Conservation (phyloP, 2,797 vertebrate genomes). For the Enteromius viviparus region DNA sequence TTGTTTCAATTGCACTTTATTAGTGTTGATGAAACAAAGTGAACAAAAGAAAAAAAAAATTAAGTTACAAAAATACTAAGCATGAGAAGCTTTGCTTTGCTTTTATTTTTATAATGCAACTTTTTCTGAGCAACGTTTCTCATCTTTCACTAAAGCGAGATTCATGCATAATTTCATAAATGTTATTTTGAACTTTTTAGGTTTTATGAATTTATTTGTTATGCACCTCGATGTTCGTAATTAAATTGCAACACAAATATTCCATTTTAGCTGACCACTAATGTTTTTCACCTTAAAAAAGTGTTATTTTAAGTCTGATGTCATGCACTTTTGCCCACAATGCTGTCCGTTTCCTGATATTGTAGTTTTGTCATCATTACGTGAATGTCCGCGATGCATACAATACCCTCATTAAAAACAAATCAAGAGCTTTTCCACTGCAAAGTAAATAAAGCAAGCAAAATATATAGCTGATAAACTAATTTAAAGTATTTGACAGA, state of each 20-base stretch:
- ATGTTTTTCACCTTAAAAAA: neutral
- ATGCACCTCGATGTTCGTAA: neutral
- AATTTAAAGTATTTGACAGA: slow-evolving; percentile 8
- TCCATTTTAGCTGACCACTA: neutral
- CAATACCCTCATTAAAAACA: neutral
- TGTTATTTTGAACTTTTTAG: neutral
- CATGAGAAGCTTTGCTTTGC: neutral
- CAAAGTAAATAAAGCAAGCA: neutral
- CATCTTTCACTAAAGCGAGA: neutral
- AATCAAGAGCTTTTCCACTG: neutral
- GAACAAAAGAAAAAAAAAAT: neutral
- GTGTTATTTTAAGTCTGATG: neutral
- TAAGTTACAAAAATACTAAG: neutral
- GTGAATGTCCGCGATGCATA: neutral
- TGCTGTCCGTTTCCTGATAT: neutral
- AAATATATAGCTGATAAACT: neutral
- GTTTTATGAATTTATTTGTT: neutral
- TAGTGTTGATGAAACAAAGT: neutral
- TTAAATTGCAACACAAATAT: neutral
- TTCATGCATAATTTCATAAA: neutral
- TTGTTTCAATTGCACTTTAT: neutral
- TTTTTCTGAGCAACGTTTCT: neutral
- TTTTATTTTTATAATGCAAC: neutral
- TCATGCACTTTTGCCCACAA: neutral
- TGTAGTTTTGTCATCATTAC: neutral